These are phyloP conservation scores for Notamacropus eugenii DNA, from an alignment of 2,797 vertebrate species.

Conservation along the genomic window DNA sequence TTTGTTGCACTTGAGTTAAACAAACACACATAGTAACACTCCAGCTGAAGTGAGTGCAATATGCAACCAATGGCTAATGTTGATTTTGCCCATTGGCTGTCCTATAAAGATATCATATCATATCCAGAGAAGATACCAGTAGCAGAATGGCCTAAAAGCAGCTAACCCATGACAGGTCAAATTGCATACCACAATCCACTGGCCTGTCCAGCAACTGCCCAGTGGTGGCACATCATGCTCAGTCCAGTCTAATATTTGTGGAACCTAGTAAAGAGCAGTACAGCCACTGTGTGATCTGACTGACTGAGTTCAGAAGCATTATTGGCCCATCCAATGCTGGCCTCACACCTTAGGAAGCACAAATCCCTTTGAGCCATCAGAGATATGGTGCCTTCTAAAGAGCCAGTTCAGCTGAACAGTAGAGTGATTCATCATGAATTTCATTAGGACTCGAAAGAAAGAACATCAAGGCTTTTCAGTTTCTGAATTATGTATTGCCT, in stretches of 20 bases:
- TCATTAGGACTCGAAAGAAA: not conserved
- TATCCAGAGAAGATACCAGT: not conserved
- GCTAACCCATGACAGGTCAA: not conserved
- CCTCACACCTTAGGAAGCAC: not conserved
- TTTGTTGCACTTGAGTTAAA: not conserved
- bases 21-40: not conserved
- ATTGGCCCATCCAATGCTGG: not conserved
- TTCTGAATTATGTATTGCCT: not conserved
- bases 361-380: not conserved
- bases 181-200: not conserved
- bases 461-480: not conserved
- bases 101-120: not conserved
- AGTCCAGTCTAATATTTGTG: not conserved
- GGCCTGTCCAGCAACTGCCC: not conserved
- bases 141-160: not conserved
- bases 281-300: not conserved
- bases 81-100: not conserved
- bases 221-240: not conserved
- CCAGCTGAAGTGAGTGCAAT: not conserved
- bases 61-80: not conserved
- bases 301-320: not conserved
- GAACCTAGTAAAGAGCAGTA: not conserved
- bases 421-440: too few species aligned
- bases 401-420: too few species aligned
- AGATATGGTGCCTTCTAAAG: not conserved